These are phyloP conservation scores for Apistogramma diplotaenia DNA, from an alignment of 2,113 vertebrate species.

Conservation along the genomic window DNA sequence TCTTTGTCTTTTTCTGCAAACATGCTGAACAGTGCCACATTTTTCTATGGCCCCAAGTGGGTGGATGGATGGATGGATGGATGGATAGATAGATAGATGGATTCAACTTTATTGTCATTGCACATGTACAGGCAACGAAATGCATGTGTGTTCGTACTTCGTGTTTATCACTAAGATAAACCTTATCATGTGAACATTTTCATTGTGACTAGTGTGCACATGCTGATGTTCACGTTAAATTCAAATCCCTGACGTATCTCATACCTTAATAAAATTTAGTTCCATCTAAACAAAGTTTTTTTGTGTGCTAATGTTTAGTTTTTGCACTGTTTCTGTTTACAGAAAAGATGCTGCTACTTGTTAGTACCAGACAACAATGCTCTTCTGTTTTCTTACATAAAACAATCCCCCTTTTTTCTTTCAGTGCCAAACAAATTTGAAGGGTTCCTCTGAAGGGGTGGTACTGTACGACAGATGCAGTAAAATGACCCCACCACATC, in stretches of 20 bases:
- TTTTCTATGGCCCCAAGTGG: constrained; percentile 8
- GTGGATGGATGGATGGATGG: no score
- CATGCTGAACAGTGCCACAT: constrained; percentile 36
- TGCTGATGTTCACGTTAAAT: not conserved
- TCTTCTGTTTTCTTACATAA: not conserved
- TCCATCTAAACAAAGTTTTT: not conserved
- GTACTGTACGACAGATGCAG: not conserved
- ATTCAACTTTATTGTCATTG: no score
- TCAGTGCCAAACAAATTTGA: not conserved
- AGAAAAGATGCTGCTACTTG: not conserved
- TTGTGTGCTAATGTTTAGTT: not conserved
- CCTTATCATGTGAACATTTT: not conserved
- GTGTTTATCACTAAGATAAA: not conserved
- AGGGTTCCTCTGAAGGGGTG: not conserved
- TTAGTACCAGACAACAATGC: not conserved
- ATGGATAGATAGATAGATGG: no score
- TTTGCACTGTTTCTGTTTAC: not conserved
- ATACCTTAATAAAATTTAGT: not conserved
- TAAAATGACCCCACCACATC: not conserved
- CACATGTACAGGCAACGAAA: no score
- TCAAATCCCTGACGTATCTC: not conserved
- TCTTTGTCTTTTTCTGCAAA: constrained; percentile 6
- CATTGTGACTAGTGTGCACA: not conserved
- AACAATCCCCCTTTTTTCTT: not conserved
- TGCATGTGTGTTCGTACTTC: no score